Evolutionary conservation across 2,888 invertebrate species (phyloP).

Genomic region (Plebejus anna): DNA sequence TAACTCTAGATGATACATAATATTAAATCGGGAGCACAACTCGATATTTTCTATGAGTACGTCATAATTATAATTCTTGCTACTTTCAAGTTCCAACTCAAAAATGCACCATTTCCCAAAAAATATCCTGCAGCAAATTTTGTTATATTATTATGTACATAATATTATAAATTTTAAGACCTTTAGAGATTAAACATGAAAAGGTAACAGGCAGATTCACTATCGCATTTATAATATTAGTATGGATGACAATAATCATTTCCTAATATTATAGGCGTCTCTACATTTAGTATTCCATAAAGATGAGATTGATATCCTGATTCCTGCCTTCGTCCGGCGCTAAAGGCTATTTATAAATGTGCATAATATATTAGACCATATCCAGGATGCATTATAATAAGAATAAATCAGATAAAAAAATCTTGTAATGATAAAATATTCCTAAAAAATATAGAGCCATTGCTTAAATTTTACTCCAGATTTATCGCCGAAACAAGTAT

Average conservation of each 20-base stretch:
- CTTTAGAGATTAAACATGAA: too few species aligned
- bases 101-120: not conserved
- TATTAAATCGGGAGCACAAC: not conserved
- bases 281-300: slow-evolving; percentile 6
- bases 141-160: too few species aligned
- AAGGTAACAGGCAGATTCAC: not conserved
- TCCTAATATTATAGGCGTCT: not conserved
- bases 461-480: not conserved
- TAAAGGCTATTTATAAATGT: slow-evolving; percentile 8
- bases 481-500: not conserved
- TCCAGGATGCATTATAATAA: not conserved
- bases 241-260: not conserved
- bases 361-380: not conserved
- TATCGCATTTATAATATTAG: not conserved
- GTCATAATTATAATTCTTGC: not conserved
- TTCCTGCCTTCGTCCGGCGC: slow-evolving; percentile 14
- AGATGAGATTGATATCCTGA: slow-evolving; percentile 14
- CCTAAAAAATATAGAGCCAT: not conserved
- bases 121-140: not conserved
- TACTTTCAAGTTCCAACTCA: not conserved
- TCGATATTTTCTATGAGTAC: not conserved
- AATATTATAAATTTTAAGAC: too few species aligned
- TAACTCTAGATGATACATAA: not conserved
- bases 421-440: not conserved
- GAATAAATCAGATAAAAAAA: not conserved